Percentiles rank a stretch among this genome's conserved stretches.
Evolutionary conservation across 2,797 vertebrate species (phyloP).

Genomic region (Neosilurus hyrtlii): DNA sequence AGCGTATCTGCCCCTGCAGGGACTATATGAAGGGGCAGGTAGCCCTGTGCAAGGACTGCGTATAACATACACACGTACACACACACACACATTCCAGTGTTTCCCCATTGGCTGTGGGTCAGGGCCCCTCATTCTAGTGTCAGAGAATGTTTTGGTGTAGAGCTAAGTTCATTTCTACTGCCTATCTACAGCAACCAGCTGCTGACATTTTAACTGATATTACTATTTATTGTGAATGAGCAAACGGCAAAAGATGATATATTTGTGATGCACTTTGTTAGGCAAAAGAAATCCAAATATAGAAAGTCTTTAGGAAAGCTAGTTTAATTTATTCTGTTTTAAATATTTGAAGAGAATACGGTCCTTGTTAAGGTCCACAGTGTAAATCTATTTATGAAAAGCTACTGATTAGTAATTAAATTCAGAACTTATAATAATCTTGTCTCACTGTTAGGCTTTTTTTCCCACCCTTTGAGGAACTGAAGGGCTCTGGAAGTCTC

Average conservation of each 20-base stretch:
- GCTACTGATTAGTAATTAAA: neutral
- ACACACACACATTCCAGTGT: neutral
- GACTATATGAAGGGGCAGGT: slow-evolving; percentile 99
- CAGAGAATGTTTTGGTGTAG: neutral
- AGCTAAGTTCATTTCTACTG: neutral
- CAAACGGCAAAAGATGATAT: neutral
- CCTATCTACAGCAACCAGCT: neutral
- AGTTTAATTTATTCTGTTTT: neutral
- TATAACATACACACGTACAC: slow-evolving; percentile 63
- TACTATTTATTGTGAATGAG: neutral
- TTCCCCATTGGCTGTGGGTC: slow-evolving; percentile 12
- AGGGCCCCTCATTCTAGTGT: neutral
- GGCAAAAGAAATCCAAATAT: neutral
- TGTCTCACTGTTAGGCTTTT: neutral
- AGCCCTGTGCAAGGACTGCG: slow-evolving; percentile 91
- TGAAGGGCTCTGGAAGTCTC: neutral
- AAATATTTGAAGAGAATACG: neutral
- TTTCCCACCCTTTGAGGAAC: neutral
- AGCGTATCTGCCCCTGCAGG: slow-evolving; percentile 92
- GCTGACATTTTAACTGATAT: neutral
- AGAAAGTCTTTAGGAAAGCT: neutral
- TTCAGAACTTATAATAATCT: neutral
- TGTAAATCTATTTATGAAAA: neutral
- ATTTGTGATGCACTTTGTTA: neutral
- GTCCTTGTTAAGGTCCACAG: neutral